Conservation (phyloP, 1,140 invertebrate species). For the Drosophila pallidifrons region DNA sequence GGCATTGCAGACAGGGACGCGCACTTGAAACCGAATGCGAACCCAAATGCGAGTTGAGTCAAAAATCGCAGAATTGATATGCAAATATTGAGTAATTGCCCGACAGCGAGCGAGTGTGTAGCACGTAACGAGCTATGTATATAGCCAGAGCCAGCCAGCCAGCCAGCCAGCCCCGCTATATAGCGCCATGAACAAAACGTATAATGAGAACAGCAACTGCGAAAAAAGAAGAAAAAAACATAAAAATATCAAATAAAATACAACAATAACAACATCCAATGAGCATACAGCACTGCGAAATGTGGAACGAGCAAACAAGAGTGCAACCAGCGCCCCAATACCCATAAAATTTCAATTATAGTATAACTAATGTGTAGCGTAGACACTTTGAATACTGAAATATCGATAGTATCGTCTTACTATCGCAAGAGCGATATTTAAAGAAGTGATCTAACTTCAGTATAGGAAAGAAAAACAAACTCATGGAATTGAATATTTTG, state of each 20-base stretch:
- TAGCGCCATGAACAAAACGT: slow-evolving; percentile 1
- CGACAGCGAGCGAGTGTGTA: slow-evolving; percentile 2
- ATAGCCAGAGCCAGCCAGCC: no score
- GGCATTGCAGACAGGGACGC: slow-evolving; percentile 5
- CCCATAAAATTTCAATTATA: neutral
- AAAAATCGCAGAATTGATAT: slow-evolving; percentile 27
- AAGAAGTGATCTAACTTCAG: no score
- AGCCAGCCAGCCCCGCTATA: no score
- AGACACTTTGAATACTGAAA: neutral
- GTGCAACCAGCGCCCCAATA: slow-evolving; percentile 9
- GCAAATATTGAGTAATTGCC: slow-evolving; percentile 52
- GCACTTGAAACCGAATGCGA: neutral
- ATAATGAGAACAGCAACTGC: slow-evolving; percentile 18
- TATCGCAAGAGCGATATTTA: no score
- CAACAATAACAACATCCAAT: neutral
- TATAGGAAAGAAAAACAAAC: no score
- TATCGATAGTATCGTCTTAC: neutral
- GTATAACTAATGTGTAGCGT: neutral
- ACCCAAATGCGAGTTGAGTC: slow-evolving; percentile 8
- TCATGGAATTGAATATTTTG: no score
- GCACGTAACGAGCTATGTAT: slow-evolving; percentile 15
- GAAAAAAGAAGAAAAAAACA: neutral
- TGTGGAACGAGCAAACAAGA: slow-evolving; percentile 23
- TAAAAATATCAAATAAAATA: neutral
- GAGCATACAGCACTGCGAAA: slow-evolving; percentile 10